Percentiles rank a stretch among this genome's conserved stretches.
Conservation (phyloP, 1,140 invertebrate genomes). For the Eciton burchellii region DNA sequence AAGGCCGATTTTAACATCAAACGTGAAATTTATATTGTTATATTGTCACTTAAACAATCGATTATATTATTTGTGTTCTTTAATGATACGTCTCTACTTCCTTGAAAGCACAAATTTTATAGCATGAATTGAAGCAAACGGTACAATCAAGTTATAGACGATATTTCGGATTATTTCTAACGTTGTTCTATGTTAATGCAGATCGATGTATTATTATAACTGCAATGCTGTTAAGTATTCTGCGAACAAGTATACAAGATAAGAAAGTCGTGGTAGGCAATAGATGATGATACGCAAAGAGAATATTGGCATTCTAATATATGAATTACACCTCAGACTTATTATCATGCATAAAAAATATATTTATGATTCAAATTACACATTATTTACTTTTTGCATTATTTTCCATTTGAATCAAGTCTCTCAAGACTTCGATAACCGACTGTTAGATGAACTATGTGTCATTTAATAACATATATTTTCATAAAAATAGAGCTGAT, state of each 20-base stretch:
- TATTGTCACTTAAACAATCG: constrained; percentile 59
- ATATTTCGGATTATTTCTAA: constrained; percentile 59
- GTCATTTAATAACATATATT: constrained; percentile 44
- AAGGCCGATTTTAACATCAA: constrained; percentile 47
- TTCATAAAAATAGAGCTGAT: constrained; percentile 25
- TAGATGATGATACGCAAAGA: constrained; percentile 20
- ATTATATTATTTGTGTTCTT: constrained; percentile 70
- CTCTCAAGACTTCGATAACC: constrained; percentile 24
- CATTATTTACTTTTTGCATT: constrained; percentile 66
- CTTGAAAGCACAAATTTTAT: constrained; percentile 76
- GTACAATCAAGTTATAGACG: constrained; percentile 38
- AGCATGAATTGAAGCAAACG: constrained; percentile 52
- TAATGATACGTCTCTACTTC: constrained; percentile 71
- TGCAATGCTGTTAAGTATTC: constrained; percentile 57
- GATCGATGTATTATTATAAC: constrained; percentile 47
- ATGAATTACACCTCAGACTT: constrained; percentile 50
- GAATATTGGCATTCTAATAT: constrained; percentile 29
- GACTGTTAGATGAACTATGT: background rate
- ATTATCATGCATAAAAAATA: constrained; percentile 59
- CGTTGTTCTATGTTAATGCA: constrained; percentile 47
- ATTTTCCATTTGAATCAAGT: constrained; percentile 39
- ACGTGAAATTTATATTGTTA: constrained; percentile 59
- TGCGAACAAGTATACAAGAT: constrained; percentile 34
- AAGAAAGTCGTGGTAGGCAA: constrained; percentile 24
- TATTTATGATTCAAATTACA: constrained; percentile 65